Base-by-base conservation (phyloP, 1,140 invertebrate genomes). In the Nymphalis io region DNA sequence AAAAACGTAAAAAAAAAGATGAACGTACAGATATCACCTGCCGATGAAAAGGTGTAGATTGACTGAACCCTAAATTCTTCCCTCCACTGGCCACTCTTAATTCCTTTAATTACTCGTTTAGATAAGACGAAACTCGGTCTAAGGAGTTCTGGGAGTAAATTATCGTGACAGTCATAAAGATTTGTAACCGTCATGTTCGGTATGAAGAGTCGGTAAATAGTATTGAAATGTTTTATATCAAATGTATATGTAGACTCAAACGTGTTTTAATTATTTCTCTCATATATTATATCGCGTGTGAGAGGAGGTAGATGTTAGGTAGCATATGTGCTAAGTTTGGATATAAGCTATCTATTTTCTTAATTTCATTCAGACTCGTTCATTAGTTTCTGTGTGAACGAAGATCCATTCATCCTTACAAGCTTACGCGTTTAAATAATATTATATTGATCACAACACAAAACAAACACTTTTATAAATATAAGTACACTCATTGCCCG, bases 1-100 rank as follows among this genome's bases (percentile, higher is more conserved):
- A 85, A 85, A 85, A 83, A 78, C 46, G 46, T 33, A 68, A 40
- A 69, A 83, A 80, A 83, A 81, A 85, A 80, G 72, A 80, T 78
- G 63, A 72, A 66, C 68, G 65, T 39, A 64, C 74, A 76, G 75
- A 84, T 80, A 84, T 83, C 87, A 88, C 87, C 87, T 89, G 84
- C 87, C 82, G 82, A 82, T 83, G 66, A 62, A 81, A 89, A 87
- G 87, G 87, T 89, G 87, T 83, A 85, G 81, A 85, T 89, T 84
- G 80, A 77, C 72, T 66, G 73, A 81, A 73, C 84, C 84, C 80
- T 84, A 84, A 89, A 87, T 82, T 83, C 70, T 70, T 81, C 67
- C 76, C 72, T 74, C 67, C 65, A 51, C 46, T 40, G 23, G 27
- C 40, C 21, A 62, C 53, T 61, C 46, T 60, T 68, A 63, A 68